Evolutionary conservation across 2,888 invertebrate genomes (phyloP).

Genomic region (Meiosimyza platycephala): DNA sequence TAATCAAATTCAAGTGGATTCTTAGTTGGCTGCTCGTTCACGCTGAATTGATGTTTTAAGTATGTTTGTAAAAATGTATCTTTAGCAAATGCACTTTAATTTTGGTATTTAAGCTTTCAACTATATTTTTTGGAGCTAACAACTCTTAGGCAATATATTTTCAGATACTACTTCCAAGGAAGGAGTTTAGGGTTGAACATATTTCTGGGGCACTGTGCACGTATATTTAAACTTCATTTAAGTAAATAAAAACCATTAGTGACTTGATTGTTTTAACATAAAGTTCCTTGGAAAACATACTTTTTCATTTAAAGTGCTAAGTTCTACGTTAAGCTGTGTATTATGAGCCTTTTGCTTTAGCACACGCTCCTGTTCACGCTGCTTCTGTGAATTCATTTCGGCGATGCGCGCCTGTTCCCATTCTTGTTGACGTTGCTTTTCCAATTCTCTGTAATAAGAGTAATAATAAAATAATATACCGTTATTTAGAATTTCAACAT

Average conservation of each 20-base stretch:
- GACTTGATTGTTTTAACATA: neutral
- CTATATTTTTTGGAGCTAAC: too few species aligned
- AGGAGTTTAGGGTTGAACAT: too few species aligned
- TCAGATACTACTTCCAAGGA: too few species aligned
- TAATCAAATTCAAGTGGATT: too few species aligned
- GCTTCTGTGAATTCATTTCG: conserved; percentile 87
- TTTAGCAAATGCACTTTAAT: too few species aligned
- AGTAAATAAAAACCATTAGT: neutral
- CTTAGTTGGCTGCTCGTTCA: too few species aligned
- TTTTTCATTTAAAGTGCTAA: conserved; percentile 71
- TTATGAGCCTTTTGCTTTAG: conserved; percentile 87
- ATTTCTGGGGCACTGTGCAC: too few species aligned
- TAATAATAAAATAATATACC: neutral
- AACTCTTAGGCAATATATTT: too few species aligned
- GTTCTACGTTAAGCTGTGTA: conserved; percentile 84
- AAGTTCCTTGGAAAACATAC: conserved; percentile 43
- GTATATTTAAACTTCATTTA: too few species aligned
- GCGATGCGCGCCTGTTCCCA: conserved; percentile 92
- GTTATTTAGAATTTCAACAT: neutral
- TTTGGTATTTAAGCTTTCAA: too few species aligned
- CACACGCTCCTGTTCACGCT: conserved; percentile 87
- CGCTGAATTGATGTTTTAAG: too few species aligned
- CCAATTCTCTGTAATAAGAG: conserved; percentile 78
- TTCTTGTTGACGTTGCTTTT: conserved; percentile 92
- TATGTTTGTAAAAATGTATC: too few species aligned